Evolutionary conservation across 2,888 invertebrate species (phyloP), one percentile per base, ranked within the genome.

Genomic region (Acanthosepion lycidas): DNA sequence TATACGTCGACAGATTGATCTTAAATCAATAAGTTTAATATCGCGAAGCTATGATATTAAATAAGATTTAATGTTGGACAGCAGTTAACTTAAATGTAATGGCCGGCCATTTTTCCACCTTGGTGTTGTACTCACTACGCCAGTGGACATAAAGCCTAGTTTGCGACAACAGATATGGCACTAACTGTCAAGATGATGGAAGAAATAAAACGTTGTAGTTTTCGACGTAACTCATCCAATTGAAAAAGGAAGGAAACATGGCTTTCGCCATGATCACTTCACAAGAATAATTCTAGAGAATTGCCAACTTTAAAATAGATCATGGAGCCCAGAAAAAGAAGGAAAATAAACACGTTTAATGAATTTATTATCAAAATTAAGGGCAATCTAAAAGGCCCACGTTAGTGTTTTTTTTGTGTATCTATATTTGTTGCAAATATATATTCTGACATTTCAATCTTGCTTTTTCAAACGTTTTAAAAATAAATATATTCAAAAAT

Each of bases 1-100:
- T 78, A 5, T n/a, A 78, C 78, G n/a, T 33, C n/a, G 78, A 78
- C 78, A 78, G 78, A n/a, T 78, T 78, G n/a, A n/a, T 78, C 78
- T 78, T 78, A 78, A 78, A 78, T 78, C 78, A 78, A 78, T 78
- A 78, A 78, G n/a, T 78, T 78, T 78, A 78, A 78, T 78, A 78
- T 78, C n/a, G 78, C 78, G n/a, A 78, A n/a, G 78, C 78, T n/a
- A 78, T 78, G 78, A 78, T 78, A 78, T 78, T 78, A 78, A 78
- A 78, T 78, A n/a, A 78, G 78, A 78, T 78, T 78, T 78, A 78
- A 78, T 78, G 78, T n/a, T 33, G 78, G n/a, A 78, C 33, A 33
- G 78, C 78, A 78, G 78, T 78, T 78, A 78, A 78, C 78, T 78
- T 78, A 78, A 78, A 78, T 78, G 78, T 78, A 78, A 78, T n/a